phyloP scores from a whole-genome alignment of 2,113 vertebrate genomes.

The Grus americana region DNA sequence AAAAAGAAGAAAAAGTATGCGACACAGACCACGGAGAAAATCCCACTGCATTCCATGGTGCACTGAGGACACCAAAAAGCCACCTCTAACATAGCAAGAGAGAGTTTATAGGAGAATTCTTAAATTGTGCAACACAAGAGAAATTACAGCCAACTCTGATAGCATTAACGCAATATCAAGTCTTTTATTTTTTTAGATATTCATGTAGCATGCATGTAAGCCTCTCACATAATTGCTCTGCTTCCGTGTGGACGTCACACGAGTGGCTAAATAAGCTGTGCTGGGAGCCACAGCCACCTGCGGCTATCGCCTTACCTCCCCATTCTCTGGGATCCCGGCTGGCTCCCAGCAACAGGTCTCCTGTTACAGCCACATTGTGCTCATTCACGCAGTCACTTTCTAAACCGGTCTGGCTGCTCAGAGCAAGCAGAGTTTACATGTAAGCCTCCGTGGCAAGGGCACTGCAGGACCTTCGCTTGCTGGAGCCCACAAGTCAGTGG shows the following conservation, averaged over 20 bases:
- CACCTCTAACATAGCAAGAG: not conserved
- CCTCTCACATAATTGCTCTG: not conserved
- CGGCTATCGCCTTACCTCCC: not conserved
- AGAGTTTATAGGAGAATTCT: not conserved
- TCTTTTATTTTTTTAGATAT: not conserved
- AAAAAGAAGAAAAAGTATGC: not conserved
- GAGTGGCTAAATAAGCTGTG: not conserved
- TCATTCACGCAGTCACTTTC: conserved; percentile 7
- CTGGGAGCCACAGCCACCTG: not conserved
- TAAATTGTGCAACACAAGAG: not conserved
- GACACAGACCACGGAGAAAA: not conserved
- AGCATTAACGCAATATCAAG: not conserved
- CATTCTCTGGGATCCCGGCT: not conserved
- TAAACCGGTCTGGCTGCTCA: not conserved
- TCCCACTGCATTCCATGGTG: not conserved
- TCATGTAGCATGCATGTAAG: not conserved
- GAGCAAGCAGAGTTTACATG: not conserved
- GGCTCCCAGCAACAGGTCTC: not conserved
- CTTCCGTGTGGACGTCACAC: not conserved
- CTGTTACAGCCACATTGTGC: not conserved
- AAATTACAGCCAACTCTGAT: not conserved
- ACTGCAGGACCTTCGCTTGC: not conserved
- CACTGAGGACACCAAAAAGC: not conserved
- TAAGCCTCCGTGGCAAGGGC: not conserved
- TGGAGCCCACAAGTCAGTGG: not conserved